Conservation (phyloP, 2,888 invertebrate species). For the Dryocosmus kuriphilus region DNA sequence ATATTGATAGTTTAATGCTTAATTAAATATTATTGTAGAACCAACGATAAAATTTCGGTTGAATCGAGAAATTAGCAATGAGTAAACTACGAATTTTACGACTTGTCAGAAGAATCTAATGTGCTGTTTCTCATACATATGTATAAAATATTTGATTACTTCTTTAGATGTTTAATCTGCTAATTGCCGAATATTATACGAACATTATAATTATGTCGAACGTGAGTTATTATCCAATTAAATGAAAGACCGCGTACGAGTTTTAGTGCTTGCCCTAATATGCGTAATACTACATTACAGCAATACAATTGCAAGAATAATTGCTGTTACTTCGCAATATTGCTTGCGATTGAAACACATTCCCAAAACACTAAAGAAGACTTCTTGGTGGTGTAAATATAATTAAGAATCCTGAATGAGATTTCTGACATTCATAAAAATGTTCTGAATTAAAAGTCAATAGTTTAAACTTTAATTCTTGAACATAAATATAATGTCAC, state of each 20-base stretch:
- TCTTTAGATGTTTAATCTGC: background rate
- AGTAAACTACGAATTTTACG: background rate
- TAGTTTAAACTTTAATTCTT: too few relatives aligned
- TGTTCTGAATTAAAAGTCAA: too few relatives aligned
- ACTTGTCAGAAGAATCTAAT: background rate
- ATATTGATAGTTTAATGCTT: background rate
- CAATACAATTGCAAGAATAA: background rate
- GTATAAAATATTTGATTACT: background rate
- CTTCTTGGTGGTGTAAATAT: too few relatives aligned
- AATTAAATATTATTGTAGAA: background rate
- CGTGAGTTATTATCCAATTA: conserved; percentile 1
- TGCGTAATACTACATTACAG: background rate
- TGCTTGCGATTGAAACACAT: background rate
- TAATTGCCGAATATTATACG: background rate
- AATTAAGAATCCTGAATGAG: too few relatives aligned
- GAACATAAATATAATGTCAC: too few relatives aligned
- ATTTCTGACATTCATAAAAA: too few relatives aligned
- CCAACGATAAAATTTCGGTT: background rate
- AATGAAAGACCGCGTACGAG: background rate
- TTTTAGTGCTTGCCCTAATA: conserved; percentile 8
- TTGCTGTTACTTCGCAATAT: background rate
- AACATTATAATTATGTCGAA: conserved; percentile 5
- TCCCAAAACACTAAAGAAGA: too few relatives aligned
- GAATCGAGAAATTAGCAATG: background rate
- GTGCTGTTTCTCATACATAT: too few relatives aligned